phyloP scores from a whole-genome alignment of 2,113 vertebrate species.

The Panthera uncia region DNA sequence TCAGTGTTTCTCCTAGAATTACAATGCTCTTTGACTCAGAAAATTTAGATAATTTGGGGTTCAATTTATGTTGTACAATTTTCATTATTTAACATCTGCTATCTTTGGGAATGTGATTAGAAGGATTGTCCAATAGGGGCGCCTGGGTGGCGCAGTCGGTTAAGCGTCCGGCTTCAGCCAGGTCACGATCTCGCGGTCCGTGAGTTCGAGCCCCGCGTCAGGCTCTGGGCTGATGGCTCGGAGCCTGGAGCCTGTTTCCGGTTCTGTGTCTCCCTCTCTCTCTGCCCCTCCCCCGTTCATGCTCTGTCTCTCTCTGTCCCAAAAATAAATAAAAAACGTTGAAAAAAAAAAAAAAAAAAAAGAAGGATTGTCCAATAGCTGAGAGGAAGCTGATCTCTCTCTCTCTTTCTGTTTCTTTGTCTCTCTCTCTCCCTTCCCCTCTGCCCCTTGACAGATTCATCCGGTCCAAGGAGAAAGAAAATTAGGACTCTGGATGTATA shows the following conservation, averaged over 20 bases:
- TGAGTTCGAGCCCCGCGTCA: too few species aligned
- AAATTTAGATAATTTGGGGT: background rate
- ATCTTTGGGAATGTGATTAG: background rate
- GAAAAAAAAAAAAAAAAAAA: too few species aligned
- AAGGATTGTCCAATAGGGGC: background rate
- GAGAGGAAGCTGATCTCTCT: background rate
- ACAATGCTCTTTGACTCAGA: background rate
- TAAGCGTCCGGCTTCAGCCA: too few species aligned
- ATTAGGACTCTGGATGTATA: background rate
- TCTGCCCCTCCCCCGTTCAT: too few species aligned
- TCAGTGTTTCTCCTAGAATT: background rate
- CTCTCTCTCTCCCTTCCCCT: background rate
- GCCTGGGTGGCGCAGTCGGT: too few species aligned
- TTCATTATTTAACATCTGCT: background rate
- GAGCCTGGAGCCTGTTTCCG: too few species aligned
- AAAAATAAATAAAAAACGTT: too few species aligned
- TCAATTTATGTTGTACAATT: background rate
- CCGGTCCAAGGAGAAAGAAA: background rate
- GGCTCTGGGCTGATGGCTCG: too few species aligned
- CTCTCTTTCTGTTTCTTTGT: background rate
- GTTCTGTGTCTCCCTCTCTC: too few species aligned
- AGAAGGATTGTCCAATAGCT: background rate
- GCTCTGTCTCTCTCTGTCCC: too few species aligned
- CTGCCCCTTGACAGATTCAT: background rate
- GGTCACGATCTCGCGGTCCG: too few species aligned